phyloP scores from a whole-genome alignment of 2,797 vertebrate genomes.

The Anas acuta region DNA sequence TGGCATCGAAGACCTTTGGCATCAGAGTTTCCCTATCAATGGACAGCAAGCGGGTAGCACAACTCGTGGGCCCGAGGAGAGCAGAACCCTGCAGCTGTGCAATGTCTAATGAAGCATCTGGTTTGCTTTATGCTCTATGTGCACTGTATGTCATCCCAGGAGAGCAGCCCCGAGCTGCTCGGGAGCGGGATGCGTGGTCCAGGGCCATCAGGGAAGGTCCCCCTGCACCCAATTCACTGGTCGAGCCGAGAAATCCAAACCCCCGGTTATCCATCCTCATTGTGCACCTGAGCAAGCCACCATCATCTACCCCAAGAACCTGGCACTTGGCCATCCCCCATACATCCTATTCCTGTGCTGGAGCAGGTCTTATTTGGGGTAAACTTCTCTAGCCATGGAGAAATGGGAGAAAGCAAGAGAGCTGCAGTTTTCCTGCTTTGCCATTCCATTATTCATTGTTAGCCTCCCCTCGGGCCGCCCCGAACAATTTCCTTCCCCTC shows the following conservation, averaged over 20 bases:
- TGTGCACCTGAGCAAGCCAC: neutral
- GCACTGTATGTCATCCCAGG: neutral
- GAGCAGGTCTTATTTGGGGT: neutral
- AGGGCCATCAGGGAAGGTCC: neutral
- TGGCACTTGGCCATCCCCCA: neutral
- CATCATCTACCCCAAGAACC: neutral
- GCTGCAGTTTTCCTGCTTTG: neutral
- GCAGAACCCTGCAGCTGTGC: neutral
- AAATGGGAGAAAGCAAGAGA: neutral
- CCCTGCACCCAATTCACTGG: neutral
- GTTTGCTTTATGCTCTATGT: neutral
- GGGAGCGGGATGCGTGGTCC: fast-evolving
- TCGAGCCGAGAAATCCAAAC: neutral
- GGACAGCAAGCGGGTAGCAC: neutral
- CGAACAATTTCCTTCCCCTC: conserved; percentile 57
- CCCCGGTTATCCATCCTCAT: neutral
- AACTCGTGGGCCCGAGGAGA: neutral
- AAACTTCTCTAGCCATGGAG: neutral
- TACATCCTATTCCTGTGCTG: neutral
- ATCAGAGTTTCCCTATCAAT: neutral
- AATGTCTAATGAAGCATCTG: neutral
- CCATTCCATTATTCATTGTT: conserved; percentile 51
- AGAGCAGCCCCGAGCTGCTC: fast-evolving
- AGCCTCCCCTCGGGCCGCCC: neutral
- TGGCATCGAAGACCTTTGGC: neutral